These are phyloP conservation scores for Euwallacea fornicatus DNA, from an alignment of 1,140 invertebrate genomes.

Conservation along the genomic window DNA sequence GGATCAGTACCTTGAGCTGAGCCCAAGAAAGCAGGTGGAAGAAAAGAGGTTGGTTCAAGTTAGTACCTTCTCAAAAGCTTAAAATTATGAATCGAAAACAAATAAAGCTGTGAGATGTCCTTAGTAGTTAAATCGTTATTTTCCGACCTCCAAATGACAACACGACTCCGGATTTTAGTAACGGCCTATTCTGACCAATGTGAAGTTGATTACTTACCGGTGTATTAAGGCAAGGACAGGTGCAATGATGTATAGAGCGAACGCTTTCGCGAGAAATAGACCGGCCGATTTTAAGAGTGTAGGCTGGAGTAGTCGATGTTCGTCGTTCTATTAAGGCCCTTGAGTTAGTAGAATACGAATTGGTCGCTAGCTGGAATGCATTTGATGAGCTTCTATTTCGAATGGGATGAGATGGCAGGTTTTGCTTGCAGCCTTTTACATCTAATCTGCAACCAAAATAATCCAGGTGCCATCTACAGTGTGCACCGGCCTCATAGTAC, in stretches of 20 bases:
- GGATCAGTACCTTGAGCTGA: too few relatives aligned
- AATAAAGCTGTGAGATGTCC: not conserved
- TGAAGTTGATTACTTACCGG: conserved; percentile 46
- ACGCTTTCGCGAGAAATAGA: conserved; percentile 75
- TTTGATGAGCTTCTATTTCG: conserved; percentile 60
- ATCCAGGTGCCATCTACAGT: too few relatives aligned
- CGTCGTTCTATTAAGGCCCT: conserved; percentile 64
- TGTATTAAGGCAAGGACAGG: conserved; percentile 57
- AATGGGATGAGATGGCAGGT: conserved; percentile 54
- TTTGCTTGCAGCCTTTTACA: conserved; percentile 57
- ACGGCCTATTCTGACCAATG: too few relatives aligned
- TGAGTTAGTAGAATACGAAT: conserved; percentile 54
- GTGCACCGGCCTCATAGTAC: too few relatives aligned
- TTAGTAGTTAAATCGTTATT: too few relatives aligned
- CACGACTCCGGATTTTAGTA: too few relatives aligned
- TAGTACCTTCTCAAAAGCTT: too few relatives aligned
- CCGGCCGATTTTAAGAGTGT: conserved; percentile 69
- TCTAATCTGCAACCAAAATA: conserved; percentile 53
- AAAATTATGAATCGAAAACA: too few relatives aligned
- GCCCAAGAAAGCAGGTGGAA: too few relatives aligned
- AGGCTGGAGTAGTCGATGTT: conserved; percentile 74
- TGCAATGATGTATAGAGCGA: conserved; percentile 65
- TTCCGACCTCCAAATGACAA: too few relatives aligned
- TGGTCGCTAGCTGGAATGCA: conserved; percentile 62
- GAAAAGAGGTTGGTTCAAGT: too few relatives aligned